These are phyloP conservation scores for Zingel zingel DNA, from an alignment of 2,113 vertebrate genomes.

Conservation along the genomic window DNA sequence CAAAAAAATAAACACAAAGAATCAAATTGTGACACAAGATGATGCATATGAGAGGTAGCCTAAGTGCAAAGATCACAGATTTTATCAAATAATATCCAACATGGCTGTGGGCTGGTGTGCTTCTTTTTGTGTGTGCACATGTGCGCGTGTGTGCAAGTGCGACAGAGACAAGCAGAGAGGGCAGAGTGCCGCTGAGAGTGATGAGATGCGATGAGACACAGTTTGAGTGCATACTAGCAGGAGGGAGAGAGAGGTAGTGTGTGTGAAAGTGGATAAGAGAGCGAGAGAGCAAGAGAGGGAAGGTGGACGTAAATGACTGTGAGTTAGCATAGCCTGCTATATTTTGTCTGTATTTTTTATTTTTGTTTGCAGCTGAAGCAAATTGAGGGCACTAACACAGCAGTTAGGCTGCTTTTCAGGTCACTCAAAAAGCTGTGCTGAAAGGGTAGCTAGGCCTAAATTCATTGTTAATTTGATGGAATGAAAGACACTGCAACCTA, in stretches of 20 bases:
- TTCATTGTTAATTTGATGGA: conserved; percentile 71
- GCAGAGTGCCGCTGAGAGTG: conserved; percentile 75
- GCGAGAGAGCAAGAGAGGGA: conserved; percentile 58
- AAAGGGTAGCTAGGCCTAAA: conserved; percentile 69
- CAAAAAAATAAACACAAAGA: neutral
- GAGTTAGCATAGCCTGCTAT: conserved; percentile 59
- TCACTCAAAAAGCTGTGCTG: conserved; percentile 68
- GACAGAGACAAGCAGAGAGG: conserved; percentile 65
- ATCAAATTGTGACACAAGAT: conserved; percentile 6
- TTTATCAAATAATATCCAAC: conserved; percentile 42
- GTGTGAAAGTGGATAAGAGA: conserved; percentile 66
- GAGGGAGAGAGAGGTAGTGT: conserved; percentile 50
- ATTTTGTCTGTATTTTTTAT: conserved; percentile 15
- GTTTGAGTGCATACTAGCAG: conserved; percentile 77
- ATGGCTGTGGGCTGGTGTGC: conserved; percentile 55
- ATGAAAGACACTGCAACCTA: conserved; percentile 51
- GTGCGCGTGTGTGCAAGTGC: conserved; percentile 36
- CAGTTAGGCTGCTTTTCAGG: conserved; percentile 75
- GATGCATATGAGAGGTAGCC: conserved; percentile 19
- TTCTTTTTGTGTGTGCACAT: conserved; percentile 21
- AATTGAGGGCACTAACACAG: conserved; percentile 77
- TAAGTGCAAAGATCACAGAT: conserved; percentile 31
- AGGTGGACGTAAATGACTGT: conserved; percentile 69
- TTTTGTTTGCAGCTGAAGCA: conserved; percentile 57
- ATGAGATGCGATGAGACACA: conserved; percentile 79